A percentile compares a stretch with the other conserved stretches of the same genome.
These are phyloP conservation scores for Brachyistius frenatus DNA, from an alignment of 2,113 vertebrate genomes.

Conservation along the genomic window DNA sequence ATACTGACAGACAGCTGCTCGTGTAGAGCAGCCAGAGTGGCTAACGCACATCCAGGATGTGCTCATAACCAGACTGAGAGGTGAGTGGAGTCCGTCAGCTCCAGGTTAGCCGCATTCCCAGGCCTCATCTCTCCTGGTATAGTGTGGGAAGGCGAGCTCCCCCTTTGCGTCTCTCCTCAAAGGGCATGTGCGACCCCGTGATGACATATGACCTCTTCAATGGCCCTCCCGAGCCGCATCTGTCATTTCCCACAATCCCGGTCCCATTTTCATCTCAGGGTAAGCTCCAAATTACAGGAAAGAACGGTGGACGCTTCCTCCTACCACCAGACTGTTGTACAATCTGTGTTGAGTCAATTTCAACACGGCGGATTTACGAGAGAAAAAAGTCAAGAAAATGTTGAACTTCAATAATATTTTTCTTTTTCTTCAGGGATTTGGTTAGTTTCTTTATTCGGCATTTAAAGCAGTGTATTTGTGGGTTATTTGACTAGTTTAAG, in stretches of 20 bases:
- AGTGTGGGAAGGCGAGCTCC: constrained; percentile 58
- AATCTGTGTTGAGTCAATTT: constrained; percentile 31
- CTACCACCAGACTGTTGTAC: constrained; percentile 13
- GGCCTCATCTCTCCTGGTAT: constrained; percentile 66
- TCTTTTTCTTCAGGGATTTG: no score
- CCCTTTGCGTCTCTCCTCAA: constrained; percentile 44
- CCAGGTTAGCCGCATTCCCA: constrained; percentile 60
- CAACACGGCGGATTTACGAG: constrained; percentile 14
- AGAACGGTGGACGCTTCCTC: constrained; percentile 68
- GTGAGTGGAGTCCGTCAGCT: constrained; percentile 57
- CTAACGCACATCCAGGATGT: constrained; percentile 27
- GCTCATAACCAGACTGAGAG: constrained; percentile 41
- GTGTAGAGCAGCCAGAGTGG: constrained; percentile 7
- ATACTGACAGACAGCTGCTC: constrained; percentile 17
- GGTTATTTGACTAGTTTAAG: background rate
- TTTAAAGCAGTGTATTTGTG: background rate
- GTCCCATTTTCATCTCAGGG: constrained; percentile 78
- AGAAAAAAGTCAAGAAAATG: background rate
- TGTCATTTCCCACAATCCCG: constrained; percentile 80
- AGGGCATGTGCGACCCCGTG: constrained; percentile 78
- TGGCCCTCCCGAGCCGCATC: constrained; percentile 78
- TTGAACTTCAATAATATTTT: no score
- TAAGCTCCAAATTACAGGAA: constrained; percentile 85
- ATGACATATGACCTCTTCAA: constrained; percentile 83
- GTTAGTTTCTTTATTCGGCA: no score